Conservation (phyloP, 2,888 invertebrate genomes). For the Diadegma fenestrale region DNA sequence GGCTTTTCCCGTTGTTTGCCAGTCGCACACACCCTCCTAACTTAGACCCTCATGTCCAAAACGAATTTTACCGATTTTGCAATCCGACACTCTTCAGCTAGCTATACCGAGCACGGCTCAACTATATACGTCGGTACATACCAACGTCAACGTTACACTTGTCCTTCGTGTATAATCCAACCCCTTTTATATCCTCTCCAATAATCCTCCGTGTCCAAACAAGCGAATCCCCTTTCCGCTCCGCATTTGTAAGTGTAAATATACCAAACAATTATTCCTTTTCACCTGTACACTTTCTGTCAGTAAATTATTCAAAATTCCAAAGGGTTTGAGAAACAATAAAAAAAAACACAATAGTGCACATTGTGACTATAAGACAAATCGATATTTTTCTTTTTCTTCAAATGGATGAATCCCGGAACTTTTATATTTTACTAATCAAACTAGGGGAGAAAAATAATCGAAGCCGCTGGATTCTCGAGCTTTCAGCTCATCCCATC, state of each 20-base stretch:
- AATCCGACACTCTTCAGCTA: conserved; percentile 58
- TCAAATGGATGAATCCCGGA: too few relatives aligned
- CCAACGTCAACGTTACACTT: conserved; percentile 54
- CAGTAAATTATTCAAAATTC: neutral
- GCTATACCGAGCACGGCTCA: conserved; percentile 12
- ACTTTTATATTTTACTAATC: too few relatives aligned
- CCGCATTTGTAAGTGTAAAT: conserved; percentile 6
- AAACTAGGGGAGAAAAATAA: too few relatives aligned
- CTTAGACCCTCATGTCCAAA: conserved; percentile 55
- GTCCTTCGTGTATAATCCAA: conserved; percentile 58
- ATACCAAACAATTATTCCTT: neutral
- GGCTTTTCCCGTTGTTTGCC: conserved; percentile 70
- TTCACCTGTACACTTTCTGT: neutral
- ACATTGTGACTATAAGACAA: neutral
- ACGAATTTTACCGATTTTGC: conserved; percentile 68
- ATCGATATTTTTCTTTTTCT: neutral
- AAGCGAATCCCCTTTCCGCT: neutral
- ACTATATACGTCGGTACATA: conserved; percentile 25
- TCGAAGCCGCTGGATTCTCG: too few relatives aligned
- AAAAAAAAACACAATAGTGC: neutral
- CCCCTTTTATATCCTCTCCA: conserved; percentile 17
- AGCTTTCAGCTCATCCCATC: too few relatives aligned
- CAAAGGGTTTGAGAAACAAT: neutral
- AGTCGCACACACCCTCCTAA: conserved; percentile 60
- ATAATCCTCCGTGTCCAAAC: conserved; percentile 3